These are phyloP conservation scores for Silurus glanis DNA, from an alignment of 2,113 vertebrate genomes.

Conservation along the genomic window DNA sequence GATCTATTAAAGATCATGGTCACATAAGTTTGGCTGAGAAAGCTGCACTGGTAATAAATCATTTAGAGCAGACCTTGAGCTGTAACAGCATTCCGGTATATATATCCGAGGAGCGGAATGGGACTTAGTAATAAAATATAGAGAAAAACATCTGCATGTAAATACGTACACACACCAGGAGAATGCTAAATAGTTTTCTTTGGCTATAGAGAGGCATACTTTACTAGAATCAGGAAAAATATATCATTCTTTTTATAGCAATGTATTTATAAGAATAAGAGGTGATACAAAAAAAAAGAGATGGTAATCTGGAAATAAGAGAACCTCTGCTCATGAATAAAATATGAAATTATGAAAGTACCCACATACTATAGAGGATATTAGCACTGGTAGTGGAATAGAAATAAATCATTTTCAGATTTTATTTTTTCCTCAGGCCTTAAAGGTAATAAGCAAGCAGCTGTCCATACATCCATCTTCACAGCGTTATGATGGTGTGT, in stretches of 20 bases:
- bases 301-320: not conserved
- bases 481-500: not conserved
- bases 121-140: not conserved
- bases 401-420: not conserved
- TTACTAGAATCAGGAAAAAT: not conserved
- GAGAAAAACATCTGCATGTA: not conserved
- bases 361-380: not conserved
- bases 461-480: not conserved
- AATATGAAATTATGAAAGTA: not conserved
- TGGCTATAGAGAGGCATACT: not conserved
- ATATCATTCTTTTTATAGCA: not conserved
- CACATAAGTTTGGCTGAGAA: not conserved
- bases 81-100: not conserved
- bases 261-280: no score
- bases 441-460: not conserved
- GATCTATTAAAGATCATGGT: not conserved
- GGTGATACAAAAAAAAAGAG: not conserved
- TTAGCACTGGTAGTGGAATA: not conserved
- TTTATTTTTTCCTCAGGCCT: not conserved
- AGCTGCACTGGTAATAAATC: slow-evolving; percentile 2
- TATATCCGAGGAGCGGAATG: no score
- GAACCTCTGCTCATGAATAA: slow-evolving; percentile 11
- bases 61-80: not conserved
- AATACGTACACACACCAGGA: not conserved
- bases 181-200: not conserved